Evolutionary conservation across 2,113 vertebrate species (phyloP).

Genomic region (Gobiocypris rarus): DNA sequence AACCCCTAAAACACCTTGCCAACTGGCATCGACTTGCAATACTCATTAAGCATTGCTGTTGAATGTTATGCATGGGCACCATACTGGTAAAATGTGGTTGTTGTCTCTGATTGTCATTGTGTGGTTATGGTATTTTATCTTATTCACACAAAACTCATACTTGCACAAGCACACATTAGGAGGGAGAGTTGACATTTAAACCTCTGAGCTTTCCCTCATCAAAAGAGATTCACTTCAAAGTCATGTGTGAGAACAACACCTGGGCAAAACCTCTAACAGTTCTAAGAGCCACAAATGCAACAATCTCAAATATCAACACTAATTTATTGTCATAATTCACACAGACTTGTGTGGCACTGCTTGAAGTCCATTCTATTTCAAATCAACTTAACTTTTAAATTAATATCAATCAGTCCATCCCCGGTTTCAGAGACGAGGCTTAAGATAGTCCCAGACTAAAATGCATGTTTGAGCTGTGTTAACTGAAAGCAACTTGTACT

Average conservation of each 20-base stretch:
- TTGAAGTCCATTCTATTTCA: not conserved
- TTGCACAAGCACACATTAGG: not conserved
- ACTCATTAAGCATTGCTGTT: not conserved
- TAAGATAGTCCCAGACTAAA: too few species aligned
- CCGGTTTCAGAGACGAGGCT: too few species aligned
- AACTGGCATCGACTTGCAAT: not conserved
- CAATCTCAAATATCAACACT: not conserved
- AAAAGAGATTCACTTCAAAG: constrained; percentile 38
- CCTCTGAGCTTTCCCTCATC: constrained; percentile 36
- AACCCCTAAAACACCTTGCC: not conserved
- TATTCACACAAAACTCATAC: not conserved
- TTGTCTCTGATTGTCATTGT: constrained; percentile 2
- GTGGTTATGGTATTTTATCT: not conserved
- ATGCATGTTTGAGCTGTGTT: too few species aligned
- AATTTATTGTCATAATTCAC: not conserved
- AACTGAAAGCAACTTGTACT: too few species aligned
- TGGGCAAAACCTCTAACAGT: not conserved
- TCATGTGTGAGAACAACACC: not conserved
- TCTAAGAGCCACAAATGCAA: not conserved
- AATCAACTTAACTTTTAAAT: not conserved
- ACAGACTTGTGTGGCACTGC: not conserved
- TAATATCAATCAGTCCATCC: not conserved
- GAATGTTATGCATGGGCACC: not conserved
- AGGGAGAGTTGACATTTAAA: constrained; percentile 40
- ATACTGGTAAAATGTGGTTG: not conserved